Conservation (phyloP, 2,888 invertebrate genomes). For the Tetragonula carbonaria region DNA sequence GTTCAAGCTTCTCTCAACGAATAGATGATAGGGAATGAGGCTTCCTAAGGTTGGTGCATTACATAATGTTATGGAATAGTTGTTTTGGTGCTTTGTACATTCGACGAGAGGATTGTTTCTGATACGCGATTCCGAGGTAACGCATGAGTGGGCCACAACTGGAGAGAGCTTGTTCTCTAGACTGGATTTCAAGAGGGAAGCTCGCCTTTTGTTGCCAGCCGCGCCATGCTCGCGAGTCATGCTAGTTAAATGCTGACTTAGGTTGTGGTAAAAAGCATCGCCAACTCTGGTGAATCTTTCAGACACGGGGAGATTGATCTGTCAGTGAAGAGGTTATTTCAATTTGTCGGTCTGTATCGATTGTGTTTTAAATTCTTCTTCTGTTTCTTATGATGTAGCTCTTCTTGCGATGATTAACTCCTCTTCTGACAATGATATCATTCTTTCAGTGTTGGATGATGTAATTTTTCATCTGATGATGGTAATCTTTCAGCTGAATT, state of each 20-base stretch:
- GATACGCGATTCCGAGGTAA: background rate
- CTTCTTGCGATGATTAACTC: too few species aligned
- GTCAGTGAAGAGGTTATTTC: too few species aligned
- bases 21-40: slow-evolving; percentile 1
- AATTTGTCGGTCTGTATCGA: too few species aligned
- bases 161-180: background rate
- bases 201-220: slow-evolving; percentile 4
- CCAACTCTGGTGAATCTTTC: background rate
- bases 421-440: too few species aligned
- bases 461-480: too few species aligned
- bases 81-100: slow-evolving; percentile 5
- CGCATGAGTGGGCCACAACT: background rate
- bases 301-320: too few species aligned
- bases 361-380: too few species aligned
- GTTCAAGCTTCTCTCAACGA: slow-evolving; percentile 41
- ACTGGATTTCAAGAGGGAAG: background rate
- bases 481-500: too few species aligned
- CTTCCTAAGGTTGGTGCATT: background rate
- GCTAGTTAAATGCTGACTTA: background rate
- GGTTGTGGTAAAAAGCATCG: background rate
- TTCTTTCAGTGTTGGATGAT: too few species aligned
- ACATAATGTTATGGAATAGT: slow-evolving; percentile 15
- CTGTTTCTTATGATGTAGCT: too few species aligned
- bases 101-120: slow-evolving; percentile 8
- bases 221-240: background rate